A percentile compares a stretch with the other conserved stretches of the same genome.
phyloP scores from a whole-genome alignment of 1,140 invertebrate species.

The Watersipora subatra region DNA sequence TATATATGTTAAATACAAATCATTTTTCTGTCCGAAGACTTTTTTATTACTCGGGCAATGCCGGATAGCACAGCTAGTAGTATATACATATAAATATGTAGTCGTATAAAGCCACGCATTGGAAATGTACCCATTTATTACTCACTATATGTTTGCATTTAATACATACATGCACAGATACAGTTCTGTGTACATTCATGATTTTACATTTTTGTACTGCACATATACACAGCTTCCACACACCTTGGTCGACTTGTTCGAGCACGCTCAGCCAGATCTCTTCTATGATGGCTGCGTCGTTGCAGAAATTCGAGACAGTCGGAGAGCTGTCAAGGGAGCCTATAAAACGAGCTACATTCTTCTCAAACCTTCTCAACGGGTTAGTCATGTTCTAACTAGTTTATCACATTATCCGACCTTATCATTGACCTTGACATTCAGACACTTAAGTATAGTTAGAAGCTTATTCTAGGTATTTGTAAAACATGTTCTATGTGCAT shows the following conservation, averaged over 20 bases:
- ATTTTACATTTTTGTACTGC: not conserved
- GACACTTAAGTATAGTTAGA: too few relatives aligned
- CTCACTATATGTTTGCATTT: not conserved
- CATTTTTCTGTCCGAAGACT: too few relatives aligned
- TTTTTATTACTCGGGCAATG: too few relatives aligned
- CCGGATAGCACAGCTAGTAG: not conserved
- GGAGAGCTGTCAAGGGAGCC: conserved; percentile 44
- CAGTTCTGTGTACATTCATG: not conserved
- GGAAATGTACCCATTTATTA: not conserved
- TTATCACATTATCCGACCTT: too few relatives aligned
- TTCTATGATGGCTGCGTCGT: conserved; percentile 85
- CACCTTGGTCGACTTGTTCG: conserved; percentile 66
- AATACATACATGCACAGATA: not conserved
- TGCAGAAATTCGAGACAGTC: conserved; percentile 73
- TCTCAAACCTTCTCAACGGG: conserved; percentile 71
- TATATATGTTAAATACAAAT: too few relatives aligned
- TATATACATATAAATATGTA: not conserved
- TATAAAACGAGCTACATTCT: conserved; percentile 56
- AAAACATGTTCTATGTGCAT: too few relatives aligned
- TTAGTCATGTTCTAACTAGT: conserved; percentile 37
- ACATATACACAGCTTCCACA: conserved; percentile 54
- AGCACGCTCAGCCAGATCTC: conserved; percentile 53
- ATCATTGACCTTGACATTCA: too few relatives aligned
- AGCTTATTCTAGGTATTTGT: too few relatives aligned
- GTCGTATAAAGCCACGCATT: not conserved